A percentile compares a stretch with the other conserved stretches of the same genome.
These are phyloP conservation scores for Mactra quadrangularis DNA, from an alignment of 1,140 invertebrate species.

Conservation along the genomic window DNA sequence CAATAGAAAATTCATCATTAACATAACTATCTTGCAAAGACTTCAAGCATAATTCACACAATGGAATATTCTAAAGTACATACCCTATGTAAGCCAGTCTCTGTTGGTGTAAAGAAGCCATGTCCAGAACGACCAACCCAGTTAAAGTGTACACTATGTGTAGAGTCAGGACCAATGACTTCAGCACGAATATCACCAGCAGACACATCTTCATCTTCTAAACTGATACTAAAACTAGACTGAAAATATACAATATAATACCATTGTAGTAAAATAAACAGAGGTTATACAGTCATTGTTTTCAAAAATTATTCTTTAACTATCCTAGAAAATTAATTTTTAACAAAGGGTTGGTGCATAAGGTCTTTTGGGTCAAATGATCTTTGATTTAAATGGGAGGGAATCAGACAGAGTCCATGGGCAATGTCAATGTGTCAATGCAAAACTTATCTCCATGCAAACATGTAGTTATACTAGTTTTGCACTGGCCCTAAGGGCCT, in stretches of 20 bases:
- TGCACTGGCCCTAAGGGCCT: too few relatives aligned
- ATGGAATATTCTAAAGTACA: too few relatives aligned
- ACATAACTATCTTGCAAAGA: too few relatives aligned
- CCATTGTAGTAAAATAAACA: not conserved
- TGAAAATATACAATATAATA: conserved; percentile 67
- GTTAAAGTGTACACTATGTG: conserved; percentile 87
- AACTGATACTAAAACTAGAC: conserved; percentile 82
- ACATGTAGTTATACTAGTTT: too few relatives aligned
- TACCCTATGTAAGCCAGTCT: conserved; percentile 97
- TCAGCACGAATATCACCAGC: conserved; percentile 91
- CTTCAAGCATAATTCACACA: too few relatives aligned
- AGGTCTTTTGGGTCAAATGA: too few relatives aligned
- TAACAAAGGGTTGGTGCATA: not conserved
- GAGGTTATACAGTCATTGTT: not conserved
- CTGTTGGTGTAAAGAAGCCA: conserved; percentile 93
- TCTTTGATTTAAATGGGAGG: too few relatives aligned
- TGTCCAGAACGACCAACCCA: conserved; percentile 89
- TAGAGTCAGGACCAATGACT: conserved; percentile 91
- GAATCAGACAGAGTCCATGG: too few relatives aligned
- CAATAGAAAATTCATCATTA: too few relatives aligned
- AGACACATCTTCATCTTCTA: conserved; percentile 89
- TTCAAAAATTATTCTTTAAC: not conserved
- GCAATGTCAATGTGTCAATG: too few relatives aligned
- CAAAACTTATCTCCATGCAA: too few relatives aligned
- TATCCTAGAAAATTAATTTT: not conserved